Evolutionary conservation across 2,888 invertebrate species (phyloP), one percentile per base, ranked within the genome.

Genomic region (Ditylenchus weischeri): DNA sequence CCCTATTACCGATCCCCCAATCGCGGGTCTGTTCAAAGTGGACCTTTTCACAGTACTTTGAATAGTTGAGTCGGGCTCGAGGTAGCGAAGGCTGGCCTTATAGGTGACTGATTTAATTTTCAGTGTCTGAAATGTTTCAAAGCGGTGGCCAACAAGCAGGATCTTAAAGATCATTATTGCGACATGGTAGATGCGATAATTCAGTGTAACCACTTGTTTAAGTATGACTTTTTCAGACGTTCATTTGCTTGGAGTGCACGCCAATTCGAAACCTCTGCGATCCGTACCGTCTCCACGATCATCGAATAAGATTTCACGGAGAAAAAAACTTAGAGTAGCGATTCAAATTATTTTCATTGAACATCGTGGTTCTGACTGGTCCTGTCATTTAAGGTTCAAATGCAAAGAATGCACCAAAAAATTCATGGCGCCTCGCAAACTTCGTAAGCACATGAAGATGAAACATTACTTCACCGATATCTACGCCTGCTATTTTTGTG

Each of bases 361-460:
- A 29, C 5, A 29, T 2, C 2, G 5, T 4, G 5, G 5, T 43
- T 43, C 43, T 43, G 8, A 43, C 3, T 43, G 29, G 2, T 29
- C 29, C 29, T n/a, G 29, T 29, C 29, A 5, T 43, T 43, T 43
- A 43, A 43, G 43, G 11, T 83, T 83, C 71, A 73, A 77, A 50
- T 83, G 83, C 65, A 73, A 76, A 43, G 76, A 80, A 43, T 83
- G 83, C 67, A 76, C 76, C 38, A 75, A 76, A 69, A 83, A 83
- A 70, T 83, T 83, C 66, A 66, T 83, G 59, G 83, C 83, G 13
- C 83, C 83, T 43, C 68, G 83, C 49, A 83, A 83, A 63, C 72
- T 83, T 51, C 71, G 79, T 2, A 82, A 83, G 69, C 83, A 83
- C 70, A 76, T 77, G 62, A 83, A 83, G 69, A 83, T 83, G 83